Evolutionary conservation across 2,797 vertebrate genomes (phyloP).

Genomic region (Chiloscyllium punctatum): DNA sequence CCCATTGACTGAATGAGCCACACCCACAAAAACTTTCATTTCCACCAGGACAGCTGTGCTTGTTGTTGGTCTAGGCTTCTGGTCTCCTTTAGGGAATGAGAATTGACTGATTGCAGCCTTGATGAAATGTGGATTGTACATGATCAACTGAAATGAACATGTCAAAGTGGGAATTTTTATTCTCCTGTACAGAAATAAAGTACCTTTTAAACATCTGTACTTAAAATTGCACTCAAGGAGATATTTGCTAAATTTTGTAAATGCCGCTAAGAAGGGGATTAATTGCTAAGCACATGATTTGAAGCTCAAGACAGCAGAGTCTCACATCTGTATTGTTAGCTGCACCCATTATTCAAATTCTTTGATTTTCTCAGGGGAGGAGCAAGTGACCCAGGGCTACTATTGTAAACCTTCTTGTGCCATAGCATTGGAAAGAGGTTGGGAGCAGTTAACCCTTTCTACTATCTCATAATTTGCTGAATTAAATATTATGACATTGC

Average conservation of each 20-base stretch:
- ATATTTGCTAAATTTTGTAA: background rate
- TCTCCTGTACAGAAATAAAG: background rate
- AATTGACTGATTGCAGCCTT: background rate
- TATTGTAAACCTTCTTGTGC: background rate
- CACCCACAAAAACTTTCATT: background rate
- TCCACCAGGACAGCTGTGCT: background rate
- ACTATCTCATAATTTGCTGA: background rate
- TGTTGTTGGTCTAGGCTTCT: background rate
- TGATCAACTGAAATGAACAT: background rate
- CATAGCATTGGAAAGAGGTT: background rate
- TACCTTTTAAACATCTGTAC: background rate
- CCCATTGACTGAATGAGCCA: background rate
- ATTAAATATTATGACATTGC: background rate
- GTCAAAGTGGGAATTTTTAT: background rate
- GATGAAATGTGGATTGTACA: background rate
- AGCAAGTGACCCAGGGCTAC: background rate
- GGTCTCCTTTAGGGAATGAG: background rate
- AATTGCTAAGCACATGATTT: background rate
- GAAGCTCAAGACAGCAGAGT: background rate
- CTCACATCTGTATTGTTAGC: background rate
- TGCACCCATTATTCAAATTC: background rate
- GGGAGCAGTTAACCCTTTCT: background rate
- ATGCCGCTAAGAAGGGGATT: background rate
- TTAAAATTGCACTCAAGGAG: background rate
- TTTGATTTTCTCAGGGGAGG: background rate